A percentile compares a stretch with the other conserved stretches of the same genome.
Conservation (phyloP, 2,888 invertebrate genomes). For the Icerya purchasi region DNA sequence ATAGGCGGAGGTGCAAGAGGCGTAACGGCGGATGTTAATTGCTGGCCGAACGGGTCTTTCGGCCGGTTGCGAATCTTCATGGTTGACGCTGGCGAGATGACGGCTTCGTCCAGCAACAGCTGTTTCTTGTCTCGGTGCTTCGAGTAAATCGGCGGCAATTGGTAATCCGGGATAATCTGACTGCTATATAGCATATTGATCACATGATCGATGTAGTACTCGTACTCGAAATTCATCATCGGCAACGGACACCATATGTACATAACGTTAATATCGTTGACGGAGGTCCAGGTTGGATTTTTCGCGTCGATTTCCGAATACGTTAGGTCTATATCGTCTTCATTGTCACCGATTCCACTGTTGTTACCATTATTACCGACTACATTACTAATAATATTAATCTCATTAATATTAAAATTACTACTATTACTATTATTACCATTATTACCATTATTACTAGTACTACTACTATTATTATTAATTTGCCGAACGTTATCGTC, state of each 20-base stretch:
- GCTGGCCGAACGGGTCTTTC: not conserved
- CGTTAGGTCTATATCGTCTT: slow-evolving; percentile 2
- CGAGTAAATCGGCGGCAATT: slow-evolving; percentile 55
- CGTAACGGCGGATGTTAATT: not conserved
- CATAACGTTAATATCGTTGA: slow-evolving; percentile 11
- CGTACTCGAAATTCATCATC: slow-evolving; percentile 79
- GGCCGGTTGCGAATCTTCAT: not conserved
- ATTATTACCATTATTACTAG: too few species aligned
- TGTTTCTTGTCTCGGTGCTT: slow-evolving; percentile 36
- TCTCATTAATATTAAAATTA: too few species aligned
- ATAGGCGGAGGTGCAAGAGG: not conserved
- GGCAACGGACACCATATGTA: slow-evolving; percentile 96
- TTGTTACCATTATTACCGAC: too few species aligned
- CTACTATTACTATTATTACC: too few species aligned
- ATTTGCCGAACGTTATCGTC: not conserved
- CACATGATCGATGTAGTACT: slow-evolving; percentile 72
- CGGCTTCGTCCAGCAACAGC: not conserved
- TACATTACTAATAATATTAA: too few species aligned
- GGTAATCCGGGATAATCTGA: slow-evolving; percentile 47
- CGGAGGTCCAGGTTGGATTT: slow-evolving; percentile 1
- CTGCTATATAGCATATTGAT: slow-evolving; percentile 65
- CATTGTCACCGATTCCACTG: not conserved
- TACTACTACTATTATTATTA: too few species aligned
- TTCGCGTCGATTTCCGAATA: slow-evolving; percentile 9
- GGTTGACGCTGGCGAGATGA: not conserved